Conservation (phyloP, 2,797 vertebrate genomes). For the Gymnocypris eckloni region DNA sequence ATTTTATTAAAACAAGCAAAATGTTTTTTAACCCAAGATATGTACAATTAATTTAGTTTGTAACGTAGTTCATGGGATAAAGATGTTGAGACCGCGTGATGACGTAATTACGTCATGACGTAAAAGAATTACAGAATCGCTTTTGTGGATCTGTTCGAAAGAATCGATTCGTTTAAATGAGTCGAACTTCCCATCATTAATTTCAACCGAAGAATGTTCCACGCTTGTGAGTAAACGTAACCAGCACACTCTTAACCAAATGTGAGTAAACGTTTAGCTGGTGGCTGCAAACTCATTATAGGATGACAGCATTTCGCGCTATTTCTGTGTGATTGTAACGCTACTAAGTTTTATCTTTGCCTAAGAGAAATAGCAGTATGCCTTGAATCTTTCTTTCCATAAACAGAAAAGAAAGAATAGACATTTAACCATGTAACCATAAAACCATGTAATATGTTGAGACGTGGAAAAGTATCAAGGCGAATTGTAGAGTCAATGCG, state of each 20-base stretch:
- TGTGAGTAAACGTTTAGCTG: neutral
- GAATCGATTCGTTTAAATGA: neutral
- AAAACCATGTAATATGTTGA: neutral
- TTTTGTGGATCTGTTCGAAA: neutral
- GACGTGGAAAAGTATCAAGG: neutral
- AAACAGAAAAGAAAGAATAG: neutral
- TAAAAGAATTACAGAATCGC: neutral
- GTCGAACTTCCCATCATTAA: neutral
- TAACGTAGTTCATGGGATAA: neutral
- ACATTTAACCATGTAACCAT: neutral
- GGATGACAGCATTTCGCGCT: neutral
- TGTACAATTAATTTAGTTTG: neutral
- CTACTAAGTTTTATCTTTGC: neutral
- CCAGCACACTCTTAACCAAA: neutral
- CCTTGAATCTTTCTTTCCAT: neutral
- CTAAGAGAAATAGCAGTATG: neutral
- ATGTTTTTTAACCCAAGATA: neutral
- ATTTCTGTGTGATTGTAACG: neutral
- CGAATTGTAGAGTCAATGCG: conserved; percentile 35
- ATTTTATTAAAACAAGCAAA: neutral
- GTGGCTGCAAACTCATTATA: neutral
- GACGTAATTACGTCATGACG: conserved; percentile 5
- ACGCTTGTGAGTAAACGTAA: neutral
- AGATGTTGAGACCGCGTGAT: neutral
- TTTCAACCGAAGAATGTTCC: neutral